Evolutionary conservation across 2,888 invertebrate genomes (phyloP).

Genomic region (Lumbricus terrestris): DNA sequence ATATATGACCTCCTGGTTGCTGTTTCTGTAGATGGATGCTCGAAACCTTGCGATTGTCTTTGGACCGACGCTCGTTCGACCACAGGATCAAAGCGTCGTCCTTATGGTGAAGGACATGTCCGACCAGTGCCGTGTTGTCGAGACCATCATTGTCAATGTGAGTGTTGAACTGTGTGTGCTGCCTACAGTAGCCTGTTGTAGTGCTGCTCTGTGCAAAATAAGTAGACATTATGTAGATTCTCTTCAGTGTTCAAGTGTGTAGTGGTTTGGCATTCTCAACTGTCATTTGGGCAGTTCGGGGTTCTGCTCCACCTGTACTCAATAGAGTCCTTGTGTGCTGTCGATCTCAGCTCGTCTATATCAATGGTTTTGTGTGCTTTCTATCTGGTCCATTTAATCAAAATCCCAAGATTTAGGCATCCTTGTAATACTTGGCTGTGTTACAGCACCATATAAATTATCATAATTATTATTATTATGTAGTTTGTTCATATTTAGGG

Average conservation of each 20-base stretch:
- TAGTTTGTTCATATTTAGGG: not conserved
- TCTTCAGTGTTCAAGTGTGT: not conserved
- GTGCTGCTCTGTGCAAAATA: not conserved
- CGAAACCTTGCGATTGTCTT: conserved; percentile 85
- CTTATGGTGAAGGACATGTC: conserved; percentile 75
- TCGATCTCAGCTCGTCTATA: too few species aligned
- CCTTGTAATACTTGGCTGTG: too few species aligned
- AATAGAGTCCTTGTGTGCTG: too few species aligned
- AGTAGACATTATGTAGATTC: not conserved
- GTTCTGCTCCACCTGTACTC: too few species aligned
- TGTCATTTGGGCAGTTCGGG: too few species aligned
- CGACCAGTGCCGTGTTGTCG: conserved; percentile 79
- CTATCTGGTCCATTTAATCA: too few species aligned
- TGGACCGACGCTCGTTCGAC: conserved; percentile 82
- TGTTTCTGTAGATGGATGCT: conserved; percentile 73
- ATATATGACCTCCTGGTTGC: not conserved
- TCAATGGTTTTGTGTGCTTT: too few species aligned
- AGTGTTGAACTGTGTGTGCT: conserved; percentile 39
- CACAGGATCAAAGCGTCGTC: conserved; percentile 67
- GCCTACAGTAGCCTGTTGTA: too few species aligned
- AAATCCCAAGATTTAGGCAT: too few species aligned
- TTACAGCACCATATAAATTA: too few species aligned
- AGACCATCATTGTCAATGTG: conserved; percentile 60
- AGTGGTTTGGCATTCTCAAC: too few species aligned
- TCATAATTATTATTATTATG: too few species aligned